phyloP scores from a whole-genome alignment of 2,797 vertebrate genomes.

The Silurus aristotelis region DNA sequence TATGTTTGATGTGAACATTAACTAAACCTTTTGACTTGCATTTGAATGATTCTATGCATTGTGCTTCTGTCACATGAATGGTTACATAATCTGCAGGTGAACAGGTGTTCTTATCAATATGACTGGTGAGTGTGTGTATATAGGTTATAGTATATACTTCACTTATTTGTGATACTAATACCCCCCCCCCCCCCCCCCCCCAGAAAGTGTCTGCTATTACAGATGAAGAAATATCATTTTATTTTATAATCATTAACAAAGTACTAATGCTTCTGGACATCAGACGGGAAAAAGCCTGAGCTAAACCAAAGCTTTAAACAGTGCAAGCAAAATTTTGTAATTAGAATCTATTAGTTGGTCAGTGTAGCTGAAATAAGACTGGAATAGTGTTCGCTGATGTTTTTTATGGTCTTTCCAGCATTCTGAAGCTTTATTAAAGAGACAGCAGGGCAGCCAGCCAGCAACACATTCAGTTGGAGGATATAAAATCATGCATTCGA shows the following conservation, averaged over 20 bases:
- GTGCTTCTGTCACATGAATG: neutral
- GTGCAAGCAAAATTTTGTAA: slow-evolving; percentile 9
- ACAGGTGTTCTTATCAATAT: neutral
- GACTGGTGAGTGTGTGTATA: neutral
- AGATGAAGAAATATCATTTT: neutral
- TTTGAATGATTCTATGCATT: neutral
- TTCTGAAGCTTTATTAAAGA: neutral
- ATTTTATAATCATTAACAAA: slow-evolving; percentile 10
- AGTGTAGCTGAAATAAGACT: slow-evolving; percentile 8
- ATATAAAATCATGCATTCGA: neutral
- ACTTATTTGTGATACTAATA: slow-evolving; percentile 1
- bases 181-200: neutral
- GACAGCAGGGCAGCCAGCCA: neutral
- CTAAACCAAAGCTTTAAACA: slow-evolving; percentile 12
- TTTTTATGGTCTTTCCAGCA: slow-evolving; percentile 8
- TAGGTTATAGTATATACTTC: neutral
- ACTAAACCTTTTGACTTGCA: neutral
- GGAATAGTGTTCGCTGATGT: neutral
- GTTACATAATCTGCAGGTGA: neutral
- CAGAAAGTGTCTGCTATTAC: neutral
- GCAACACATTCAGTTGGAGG: slow-evolving; percentile 10
- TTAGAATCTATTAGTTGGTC: slow-evolving; percentile 21
- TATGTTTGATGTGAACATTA: neutral
- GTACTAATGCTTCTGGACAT: neutral
- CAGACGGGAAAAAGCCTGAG: neutral